phyloP scores from a whole-genome alignment of 2,797 vertebrate genomes.

The Lepidocolaptes lacrymiger region DNA sequence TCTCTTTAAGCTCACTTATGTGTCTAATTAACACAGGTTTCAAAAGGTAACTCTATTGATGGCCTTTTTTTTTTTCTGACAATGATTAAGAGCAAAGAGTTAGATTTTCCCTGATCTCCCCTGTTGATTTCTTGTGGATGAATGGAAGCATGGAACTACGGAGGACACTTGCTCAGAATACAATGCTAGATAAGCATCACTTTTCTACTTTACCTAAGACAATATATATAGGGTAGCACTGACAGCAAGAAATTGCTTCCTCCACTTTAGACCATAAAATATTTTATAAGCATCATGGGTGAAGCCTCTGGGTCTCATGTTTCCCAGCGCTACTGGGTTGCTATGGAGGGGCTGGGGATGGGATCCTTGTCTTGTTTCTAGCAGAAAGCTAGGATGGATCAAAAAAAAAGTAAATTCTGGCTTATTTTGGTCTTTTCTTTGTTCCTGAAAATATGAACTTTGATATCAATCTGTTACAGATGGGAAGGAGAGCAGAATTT shows the following conservation, averaged over 20 bases:
- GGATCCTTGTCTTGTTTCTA: neutral
- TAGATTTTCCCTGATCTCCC: neutral
- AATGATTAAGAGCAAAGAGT: neutral
- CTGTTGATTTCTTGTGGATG: neutral
- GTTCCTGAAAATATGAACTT: neutral
- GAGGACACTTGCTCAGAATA: neutral
- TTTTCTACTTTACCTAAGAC: neutral
- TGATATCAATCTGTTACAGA: neutral
- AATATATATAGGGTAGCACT: neutral
- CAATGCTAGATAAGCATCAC: neutral
- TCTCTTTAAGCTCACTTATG: neutral
- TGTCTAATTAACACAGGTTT: neutral
- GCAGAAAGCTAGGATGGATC: neutral
- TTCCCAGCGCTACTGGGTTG: neutral
- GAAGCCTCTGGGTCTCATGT: neutral
- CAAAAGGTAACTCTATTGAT: neutral
- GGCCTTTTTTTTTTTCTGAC: neutral
- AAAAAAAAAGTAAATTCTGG: neutral
- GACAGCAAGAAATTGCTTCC: neutral
- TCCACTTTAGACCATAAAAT: neutral
- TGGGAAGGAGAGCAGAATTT: neutral
- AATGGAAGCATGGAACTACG: neutral
- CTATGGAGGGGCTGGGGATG: neutral
- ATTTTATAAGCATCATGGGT: neutral
- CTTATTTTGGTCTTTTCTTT: neutral